Base-by-base conservation (phyloP, 2,888 invertebrate genomes). In the Dicranocentrus wangi region DNA sequence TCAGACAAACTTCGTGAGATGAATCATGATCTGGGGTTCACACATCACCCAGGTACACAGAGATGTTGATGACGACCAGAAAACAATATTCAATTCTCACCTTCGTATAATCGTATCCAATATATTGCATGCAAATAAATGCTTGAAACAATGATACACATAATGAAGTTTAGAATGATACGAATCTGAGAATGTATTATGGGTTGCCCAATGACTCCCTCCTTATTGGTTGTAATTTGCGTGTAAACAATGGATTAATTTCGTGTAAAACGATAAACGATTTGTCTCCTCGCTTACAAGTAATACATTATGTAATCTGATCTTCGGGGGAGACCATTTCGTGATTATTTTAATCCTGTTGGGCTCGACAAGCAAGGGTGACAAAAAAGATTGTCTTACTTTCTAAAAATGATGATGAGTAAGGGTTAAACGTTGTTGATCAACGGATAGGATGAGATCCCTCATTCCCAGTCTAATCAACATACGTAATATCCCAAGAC, bases 201-300 rank as follows among this genome's bases (percentile, higher is more conserved):
- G 5, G 5, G 39, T 47, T 47, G 10, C 5, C 5, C 7, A 15
- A 10, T 7, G 10, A 47, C 47, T 10, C 7, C 15, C 47, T 10
- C 51, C 13, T 51, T 51, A 15, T 51, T 51, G 55, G 25, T 55
- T 21, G 47, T 47, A 23, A 28, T 61, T 28, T 61, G 32, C 28
- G 19, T 32, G 61, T 61, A 61, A 61, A 61, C 61, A 61, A 61
- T 61, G 32, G 61, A 28, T 61, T 32, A 55, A 55, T 55, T 55
- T 55, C 55, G 19, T 55, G 55, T 55, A 19, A 13, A 8, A 39
- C n/a, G n/a, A n/a, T n/a, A n/a, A n/a, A n/a, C n/a, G n/a, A n/a
- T n/a, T n/a, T n/a, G 47, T n/a, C 15, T 47, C 47, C 47, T 47
- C 47, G 47, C n/a, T n/a, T n/a, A n/a, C n/a, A n/a, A n/a, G n/a